These are phyloP conservation scores for Pteromalus puparum DNA, from an alignment of 1,140 invertebrate species.

Conservation along the genomic window DNA sequence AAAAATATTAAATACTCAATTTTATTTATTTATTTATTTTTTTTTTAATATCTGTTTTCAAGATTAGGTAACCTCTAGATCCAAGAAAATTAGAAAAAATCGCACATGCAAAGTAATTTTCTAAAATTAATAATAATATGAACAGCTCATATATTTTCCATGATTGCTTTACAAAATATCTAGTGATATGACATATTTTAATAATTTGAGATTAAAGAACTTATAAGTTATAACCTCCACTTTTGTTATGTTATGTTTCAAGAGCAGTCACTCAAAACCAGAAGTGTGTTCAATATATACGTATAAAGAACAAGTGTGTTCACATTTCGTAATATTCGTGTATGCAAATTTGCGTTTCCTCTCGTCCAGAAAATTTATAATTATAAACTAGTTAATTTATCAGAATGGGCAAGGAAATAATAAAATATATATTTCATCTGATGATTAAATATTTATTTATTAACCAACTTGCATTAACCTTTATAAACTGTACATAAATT, in stretches of 20 bases:
- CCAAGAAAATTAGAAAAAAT: neutral
- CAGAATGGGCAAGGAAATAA: neutral
- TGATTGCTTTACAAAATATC: neutral
- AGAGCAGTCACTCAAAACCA: neutral
- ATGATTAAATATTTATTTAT: slow-evolving; percentile 1
- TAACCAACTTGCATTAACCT: neutral
- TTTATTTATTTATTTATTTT: no score
- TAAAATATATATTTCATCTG: neutral
- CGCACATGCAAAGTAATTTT: neutral
- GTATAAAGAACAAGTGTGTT: no score
- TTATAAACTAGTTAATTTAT: no score
- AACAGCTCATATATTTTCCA: neutral
- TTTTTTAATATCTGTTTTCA: no score
- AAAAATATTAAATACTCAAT: neutral
- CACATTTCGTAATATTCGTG: no score
- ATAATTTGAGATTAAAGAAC: neutral
- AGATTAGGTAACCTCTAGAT: no score
- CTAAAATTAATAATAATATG: neutral
- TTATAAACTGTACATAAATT: neutral
- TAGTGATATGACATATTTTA: neutral
- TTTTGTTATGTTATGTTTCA: neutral
- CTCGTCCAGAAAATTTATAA: no score
- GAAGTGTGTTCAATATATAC: no score
- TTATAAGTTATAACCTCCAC: neutral
- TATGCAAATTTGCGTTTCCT: no score